Conservation (phyloP, 1,140 invertebrate species). For the Pseudomyrmex dendroicus region DNA sequence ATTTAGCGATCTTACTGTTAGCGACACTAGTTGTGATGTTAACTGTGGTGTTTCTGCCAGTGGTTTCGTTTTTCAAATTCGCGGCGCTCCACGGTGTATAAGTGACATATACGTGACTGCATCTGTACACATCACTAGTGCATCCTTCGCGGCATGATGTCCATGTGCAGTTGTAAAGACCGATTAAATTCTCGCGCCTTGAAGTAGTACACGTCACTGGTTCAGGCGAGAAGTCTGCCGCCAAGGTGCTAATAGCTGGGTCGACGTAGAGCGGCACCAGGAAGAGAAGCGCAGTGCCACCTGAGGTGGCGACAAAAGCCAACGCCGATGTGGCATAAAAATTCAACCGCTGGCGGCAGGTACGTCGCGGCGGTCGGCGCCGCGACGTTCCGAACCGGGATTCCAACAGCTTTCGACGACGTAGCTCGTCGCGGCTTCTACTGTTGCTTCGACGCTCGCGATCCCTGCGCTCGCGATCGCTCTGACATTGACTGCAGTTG, state of each 20-base stretch:
- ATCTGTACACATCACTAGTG: slow-evolving; percentile 94
- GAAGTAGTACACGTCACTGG: slow-evolving; percentile 92
- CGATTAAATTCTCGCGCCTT: slow-evolving; percentile 90
- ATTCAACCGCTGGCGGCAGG: slow-evolving; percentile 90
- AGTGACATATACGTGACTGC: slow-evolving; percentile 94
- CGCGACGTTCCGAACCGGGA: slow-evolving; percentile 86
- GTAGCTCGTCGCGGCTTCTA: slow-evolving; percentile 81
- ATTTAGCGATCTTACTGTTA: slow-evolving; percentile 56
- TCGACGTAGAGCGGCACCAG: slow-evolving; percentile 95
- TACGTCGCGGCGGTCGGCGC: slow-evolving; percentile 87
- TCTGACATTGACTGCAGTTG: slow-evolving; percentile 77
- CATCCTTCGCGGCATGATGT: slow-evolving; percentile 95
- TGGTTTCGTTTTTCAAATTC: slow-evolving; percentile 67
- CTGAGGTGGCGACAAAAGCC: slow-evolving; percentile 91
- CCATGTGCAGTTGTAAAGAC: slow-evolving; percentile 94
- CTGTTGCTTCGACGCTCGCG: slow-evolving; percentile 52
- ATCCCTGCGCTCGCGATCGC: slow-evolving; percentile 45
- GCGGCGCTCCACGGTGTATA: slow-evolving; percentile 86
- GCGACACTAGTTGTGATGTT: slow-evolving; percentile 65
- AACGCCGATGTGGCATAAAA: slow-evolving; percentile 93
- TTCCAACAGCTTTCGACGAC: slow-evolving; percentile 89
- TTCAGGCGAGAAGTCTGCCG: slow-evolving; percentile 92
- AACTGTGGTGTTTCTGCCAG: slow-evolving; percentile 23
- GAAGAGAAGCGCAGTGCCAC: slow-evolving; percentile 93
- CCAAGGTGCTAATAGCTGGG: slow-evolving; percentile 94